Conservation (phyloP, 2,113 vertebrate species). For the Geothlypis trichas region DNA sequence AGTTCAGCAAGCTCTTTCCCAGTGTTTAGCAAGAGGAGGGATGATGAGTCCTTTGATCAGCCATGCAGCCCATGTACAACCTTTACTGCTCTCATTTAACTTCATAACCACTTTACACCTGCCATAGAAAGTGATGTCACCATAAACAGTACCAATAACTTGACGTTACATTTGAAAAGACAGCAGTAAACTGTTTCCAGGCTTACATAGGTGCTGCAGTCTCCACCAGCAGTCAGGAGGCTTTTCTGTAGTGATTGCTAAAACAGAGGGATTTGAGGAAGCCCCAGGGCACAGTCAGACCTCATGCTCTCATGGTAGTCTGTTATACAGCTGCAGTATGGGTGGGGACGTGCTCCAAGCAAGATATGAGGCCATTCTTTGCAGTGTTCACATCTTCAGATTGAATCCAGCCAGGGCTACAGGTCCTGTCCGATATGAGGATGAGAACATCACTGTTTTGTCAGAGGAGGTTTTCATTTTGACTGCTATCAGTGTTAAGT, state of each 20-base stretch:
- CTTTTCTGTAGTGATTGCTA: background rate
- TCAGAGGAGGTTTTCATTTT: background rate
- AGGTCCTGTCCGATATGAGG: rapidly evolving
- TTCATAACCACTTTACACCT: slow-evolving; percentile 59
- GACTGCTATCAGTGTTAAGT: background rate
- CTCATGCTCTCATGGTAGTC: background rate
- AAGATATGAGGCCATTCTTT: background rate
- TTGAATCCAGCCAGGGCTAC: background rate
- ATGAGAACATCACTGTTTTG: background rate
- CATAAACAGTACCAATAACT: slow-evolving; percentile 59
- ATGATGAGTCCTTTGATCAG: slow-evolving; percentile 32
- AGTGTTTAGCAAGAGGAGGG: background rate
- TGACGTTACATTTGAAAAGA: slow-evolving; percentile 57
- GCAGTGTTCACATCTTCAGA: background rate
- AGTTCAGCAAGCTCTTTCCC: background rate
- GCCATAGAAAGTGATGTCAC: slow-evolving; percentile 67
- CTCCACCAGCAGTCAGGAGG: background rate
- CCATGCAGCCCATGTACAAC: slow-evolving; percentile 51
- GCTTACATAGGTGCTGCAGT: background rate
- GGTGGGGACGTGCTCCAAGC: background rate
- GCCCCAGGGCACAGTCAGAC: background rate
- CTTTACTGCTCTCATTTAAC: slow-evolving; percentile 66
- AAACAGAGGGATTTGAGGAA: background rate
- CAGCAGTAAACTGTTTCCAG: slow-evolving; percentile 19
- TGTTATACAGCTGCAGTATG: background rate